Conservation (phyloP, 2,888 invertebrate species). For the Tinea trinotella region DNA sequence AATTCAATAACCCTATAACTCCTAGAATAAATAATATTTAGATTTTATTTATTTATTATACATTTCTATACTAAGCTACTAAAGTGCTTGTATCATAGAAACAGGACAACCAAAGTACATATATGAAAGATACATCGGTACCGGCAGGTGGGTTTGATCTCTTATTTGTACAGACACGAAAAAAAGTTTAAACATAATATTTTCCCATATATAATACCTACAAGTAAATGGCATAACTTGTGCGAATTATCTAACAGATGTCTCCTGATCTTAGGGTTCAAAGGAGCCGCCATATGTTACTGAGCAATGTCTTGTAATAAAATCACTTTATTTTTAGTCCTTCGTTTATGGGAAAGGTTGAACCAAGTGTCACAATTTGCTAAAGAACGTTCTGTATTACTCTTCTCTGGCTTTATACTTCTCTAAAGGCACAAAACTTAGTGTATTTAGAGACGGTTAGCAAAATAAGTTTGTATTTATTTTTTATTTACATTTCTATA, state of each 20-base stretch:
- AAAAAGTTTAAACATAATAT: too few relatives aligned
- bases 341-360: not conserved
- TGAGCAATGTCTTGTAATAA: not conserved
- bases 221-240: too few relatives aligned
- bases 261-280: not conserved
- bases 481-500: not conserved
- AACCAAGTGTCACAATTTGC: slow-evolving; percentile 5
- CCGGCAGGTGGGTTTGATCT: too few relatives aligned
- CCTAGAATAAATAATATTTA: too few relatives aligned
- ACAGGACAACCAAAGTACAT: too few relatives aligned
- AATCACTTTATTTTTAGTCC: slow-evolving; percentile 1
- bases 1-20: too few relatives aligned
- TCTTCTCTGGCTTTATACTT: not conserved
- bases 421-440: not conserved
- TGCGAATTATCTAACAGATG: not conserved
- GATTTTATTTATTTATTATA: too few relatives aligned
- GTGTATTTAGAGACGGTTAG: not conserved
- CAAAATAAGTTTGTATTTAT: not conserved
- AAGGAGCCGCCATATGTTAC: not conserved
- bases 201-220: too few relatives aligned
- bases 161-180: too few relatives aligned
- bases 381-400: not conserved
- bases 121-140: too few relatives aligned
- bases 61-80: too few relatives aligned
- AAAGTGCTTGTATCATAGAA: too few relatives aligned